Conservation (phyloP, 2,888 invertebrate species). For the Polydrusus tereticollis region DNA sequence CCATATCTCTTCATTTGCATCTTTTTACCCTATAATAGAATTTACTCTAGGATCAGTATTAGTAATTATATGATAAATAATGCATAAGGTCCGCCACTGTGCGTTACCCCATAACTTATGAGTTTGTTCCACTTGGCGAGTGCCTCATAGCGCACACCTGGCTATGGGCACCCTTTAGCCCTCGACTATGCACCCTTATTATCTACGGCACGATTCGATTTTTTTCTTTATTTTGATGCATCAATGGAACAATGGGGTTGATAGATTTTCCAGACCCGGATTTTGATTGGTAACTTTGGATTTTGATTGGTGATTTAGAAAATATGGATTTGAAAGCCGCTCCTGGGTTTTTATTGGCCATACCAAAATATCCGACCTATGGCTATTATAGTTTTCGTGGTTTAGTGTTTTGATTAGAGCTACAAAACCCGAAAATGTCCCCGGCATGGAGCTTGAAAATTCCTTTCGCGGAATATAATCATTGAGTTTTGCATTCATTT, state of each 20-base stretch:
- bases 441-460: no score
- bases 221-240: conserved; percentile 42
- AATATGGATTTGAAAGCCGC: no score
- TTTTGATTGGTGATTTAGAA: no score
- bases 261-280: conserved; percentile 26
- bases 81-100: conserved; percentile 32
- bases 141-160: conserved; percentile 59
- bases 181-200: conserved; percentile 56
- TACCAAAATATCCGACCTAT: no score
- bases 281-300: conserved; percentile 8
- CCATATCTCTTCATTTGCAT: no score
- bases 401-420: no score
- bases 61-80: neutral
- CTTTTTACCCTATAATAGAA: no score
- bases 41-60: neutral
- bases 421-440: no score
- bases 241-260: conserved; percentile 17
- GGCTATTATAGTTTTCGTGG: no score
- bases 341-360: no score
- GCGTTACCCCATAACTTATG: conserved; percentile 46
- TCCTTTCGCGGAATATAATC: no score
- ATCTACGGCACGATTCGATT: conserved; percentile 53
- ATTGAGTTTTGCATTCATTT: no score
- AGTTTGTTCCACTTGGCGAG: conserved; percentile 58
- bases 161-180: conserved; percentile 56